Percentiles rank a stretch among this genome's conserved stretches.
Conservation (phyloP, 2,113 vertebrate species). For the Catharus minimus region DNA sequence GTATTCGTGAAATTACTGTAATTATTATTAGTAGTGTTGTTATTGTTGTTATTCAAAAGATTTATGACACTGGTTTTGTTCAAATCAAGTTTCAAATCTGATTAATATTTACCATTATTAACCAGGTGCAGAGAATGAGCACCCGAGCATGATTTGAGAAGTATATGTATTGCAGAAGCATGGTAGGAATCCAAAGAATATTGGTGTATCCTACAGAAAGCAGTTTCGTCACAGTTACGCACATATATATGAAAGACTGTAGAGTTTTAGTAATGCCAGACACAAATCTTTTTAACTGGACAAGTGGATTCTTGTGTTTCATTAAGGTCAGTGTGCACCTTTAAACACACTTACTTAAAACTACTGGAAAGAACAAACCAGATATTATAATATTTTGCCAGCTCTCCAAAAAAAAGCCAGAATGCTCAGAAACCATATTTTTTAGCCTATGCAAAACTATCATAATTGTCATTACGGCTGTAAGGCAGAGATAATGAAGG, state of each 20-base stretch:
- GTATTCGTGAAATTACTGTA: too few species aligned
- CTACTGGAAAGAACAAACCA: background rate
- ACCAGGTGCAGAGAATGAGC: background rate
- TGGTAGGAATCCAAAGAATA: background rate
- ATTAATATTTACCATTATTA: background rate
- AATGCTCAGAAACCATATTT: background rate
- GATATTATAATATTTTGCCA: background rate
- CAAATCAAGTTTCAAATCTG: background rate
- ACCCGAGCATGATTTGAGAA: background rate
- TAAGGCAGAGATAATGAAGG: background rate
- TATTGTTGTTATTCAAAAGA: background rate
- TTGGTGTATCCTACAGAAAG: background rate
- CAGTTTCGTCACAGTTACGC: background rate
- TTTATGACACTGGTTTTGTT: background rate
- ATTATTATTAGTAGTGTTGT: rapidly evolving
- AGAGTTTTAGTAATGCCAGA: background rate
- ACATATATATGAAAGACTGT: background rate
- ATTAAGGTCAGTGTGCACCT: background rate
- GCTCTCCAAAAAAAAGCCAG: background rate
- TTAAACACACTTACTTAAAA: conserved; percentile 7
- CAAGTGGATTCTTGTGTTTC: background rate
- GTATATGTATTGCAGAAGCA: background rate
- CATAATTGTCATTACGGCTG: background rate
- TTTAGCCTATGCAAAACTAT: background rate
- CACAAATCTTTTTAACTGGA: background rate